Percentiles rank a stretch among this genome's conserved stretches.
Conservation (phyloP, 2,113 vertebrate genomes). For the Megaceryle torquata region DNA sequence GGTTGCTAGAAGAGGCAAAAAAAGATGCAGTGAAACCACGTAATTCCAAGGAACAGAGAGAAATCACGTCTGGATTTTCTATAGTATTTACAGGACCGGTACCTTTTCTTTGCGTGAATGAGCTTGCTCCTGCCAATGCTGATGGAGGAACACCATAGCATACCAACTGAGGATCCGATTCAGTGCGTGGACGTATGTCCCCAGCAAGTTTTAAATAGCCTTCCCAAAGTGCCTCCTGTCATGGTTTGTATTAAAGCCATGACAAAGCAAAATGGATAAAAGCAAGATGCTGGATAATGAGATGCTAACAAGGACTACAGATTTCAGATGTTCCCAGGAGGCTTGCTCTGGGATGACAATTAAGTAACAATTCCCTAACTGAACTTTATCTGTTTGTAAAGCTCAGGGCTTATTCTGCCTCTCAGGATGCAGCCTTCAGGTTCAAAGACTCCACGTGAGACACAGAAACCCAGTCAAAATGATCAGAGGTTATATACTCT, state of each 20-base stretch:
- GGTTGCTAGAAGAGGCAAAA: not conserved
- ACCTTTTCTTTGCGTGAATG: not conserved
- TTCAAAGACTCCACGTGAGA: not conserved
- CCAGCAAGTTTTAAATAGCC: not conserved
- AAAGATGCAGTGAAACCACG: not conserved
- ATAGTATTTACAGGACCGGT: not conserved
- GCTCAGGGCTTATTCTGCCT: not conserved
- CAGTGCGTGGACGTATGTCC: not conserved
- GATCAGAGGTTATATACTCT: not conserved
- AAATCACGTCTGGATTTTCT: not conserved
- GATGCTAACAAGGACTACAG: not conserved
- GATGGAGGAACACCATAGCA: not conserved
- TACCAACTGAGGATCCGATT: not conserved
- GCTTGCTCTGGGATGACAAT: not conserved
- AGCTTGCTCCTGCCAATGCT: not conserved
- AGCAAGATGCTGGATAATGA: constrained; percentile 5
- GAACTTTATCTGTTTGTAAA: not conserved
- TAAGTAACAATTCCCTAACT: not conserved
- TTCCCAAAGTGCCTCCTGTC: not conserved
- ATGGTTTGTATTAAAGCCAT: not conserved
- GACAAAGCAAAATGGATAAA: not conserved
- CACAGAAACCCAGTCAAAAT: not conserved
- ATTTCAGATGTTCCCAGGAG: not conserved
- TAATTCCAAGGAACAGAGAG: not conserved
- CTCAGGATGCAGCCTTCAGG: not conserved